Evolutionary conservation across 2,888 invertebrate genomes (phyloP).

Genomic region (Anoplius nigerrimus): DNA sequence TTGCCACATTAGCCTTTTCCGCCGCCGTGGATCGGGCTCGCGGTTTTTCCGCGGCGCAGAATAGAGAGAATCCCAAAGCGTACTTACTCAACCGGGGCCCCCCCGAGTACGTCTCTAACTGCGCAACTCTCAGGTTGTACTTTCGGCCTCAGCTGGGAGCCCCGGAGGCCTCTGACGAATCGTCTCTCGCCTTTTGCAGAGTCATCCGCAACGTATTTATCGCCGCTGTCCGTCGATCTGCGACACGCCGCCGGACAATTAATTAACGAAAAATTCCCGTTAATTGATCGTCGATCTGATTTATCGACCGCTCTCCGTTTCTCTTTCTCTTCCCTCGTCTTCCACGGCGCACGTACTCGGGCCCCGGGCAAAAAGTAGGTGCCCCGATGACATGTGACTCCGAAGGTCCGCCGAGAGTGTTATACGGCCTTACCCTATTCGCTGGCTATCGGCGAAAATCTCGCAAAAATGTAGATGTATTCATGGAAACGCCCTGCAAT

Average conservation of each 20-base stretch:
- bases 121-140: no score
- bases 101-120: slow-evolving; percentile 22
- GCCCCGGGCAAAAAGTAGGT: no score
- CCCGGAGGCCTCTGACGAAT: slow-evolving; percentile 48
- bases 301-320: slow-evolving; percentile 42
- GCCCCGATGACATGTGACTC: no score
- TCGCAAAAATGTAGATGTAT: no score
- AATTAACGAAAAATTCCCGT: slow-evolving; percentile 58
- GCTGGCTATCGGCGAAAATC: no score
- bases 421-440: no score
- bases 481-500: no score
- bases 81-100: no score
- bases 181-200: slow-evolving; percentile 49
- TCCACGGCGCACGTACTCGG: background rate
- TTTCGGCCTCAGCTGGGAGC: slow-evolving; percentile 11
- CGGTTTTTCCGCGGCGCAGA: slow-evolving; percentile 48
- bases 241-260: slow-evolving; percentile 42
- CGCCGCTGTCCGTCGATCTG: slow-evolving; percentile 15
- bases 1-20: slow-evolving; percentile 57
- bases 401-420: no score
- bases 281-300: slow-evolving; percentile 56
- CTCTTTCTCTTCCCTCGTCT: slow-evolving; percentile 25
- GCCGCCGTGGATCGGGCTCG: slow-evolving; percentile 27
- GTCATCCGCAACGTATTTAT: slow-evolving; percentile 52
- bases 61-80: slow-evolving; percentile 9